phyloP scores from a whole-genome alignment of 2,888 invertebrate genomes.

The Drosophila neotestacea region DNA sequence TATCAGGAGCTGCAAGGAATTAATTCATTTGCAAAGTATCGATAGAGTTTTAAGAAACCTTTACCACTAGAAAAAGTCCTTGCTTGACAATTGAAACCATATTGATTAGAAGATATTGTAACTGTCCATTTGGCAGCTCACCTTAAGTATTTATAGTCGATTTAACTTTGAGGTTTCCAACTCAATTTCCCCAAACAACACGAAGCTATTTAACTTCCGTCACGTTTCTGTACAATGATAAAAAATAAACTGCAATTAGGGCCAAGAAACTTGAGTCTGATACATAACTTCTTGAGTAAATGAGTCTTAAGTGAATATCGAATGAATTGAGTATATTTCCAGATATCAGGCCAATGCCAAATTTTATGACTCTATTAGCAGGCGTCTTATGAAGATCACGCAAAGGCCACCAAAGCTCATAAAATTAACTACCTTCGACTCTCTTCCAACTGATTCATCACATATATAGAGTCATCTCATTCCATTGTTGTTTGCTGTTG shows the following conservation, averaged over 20 bases:
- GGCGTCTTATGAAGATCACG: slow-evolving; percentile 33
- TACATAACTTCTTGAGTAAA: neutral
- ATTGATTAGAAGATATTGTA: neutral
- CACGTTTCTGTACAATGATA: slow-evolving; percentile 23
- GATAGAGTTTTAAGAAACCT: neutral
- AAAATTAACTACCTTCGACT: slow-evolving; percentile 57
- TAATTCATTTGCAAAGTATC: neutral
- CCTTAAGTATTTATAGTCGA: slow-evolving; percentile 25
- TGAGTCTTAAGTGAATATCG: neutral
- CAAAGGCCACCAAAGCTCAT: slow-evolving; percentile 48
- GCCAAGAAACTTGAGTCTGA: neutral
- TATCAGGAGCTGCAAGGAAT: slow-evolving; percentile 15
- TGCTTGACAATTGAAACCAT: slow-evolving; percentile 14
- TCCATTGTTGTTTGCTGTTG: slow-evolving; percentile 19
- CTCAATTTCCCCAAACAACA: slow-evolving; percentile 6
- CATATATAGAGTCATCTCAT: slow-evolving; percentile 50
- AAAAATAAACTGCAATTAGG: slow-evolving; percentile 21
- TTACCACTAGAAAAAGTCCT: slow-evolving; percentile 25
- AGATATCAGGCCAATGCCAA: slow-evolving; percentile 11
- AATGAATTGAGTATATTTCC: slow-evolving; percentile 11
- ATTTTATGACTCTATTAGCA: slow-evolving; percentile 72
- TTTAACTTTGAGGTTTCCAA: neutral
- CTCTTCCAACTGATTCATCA: slow-evolving; percentile 20
- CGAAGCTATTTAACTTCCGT: slow-evolving; percentile 1
- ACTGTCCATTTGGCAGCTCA: neutral